Percentiles rank a stretch among this genome's conserved stretches.
Conservation (phyloP, 1,140 invertebrate genomes). For the Drosophila miranda region DNA sequence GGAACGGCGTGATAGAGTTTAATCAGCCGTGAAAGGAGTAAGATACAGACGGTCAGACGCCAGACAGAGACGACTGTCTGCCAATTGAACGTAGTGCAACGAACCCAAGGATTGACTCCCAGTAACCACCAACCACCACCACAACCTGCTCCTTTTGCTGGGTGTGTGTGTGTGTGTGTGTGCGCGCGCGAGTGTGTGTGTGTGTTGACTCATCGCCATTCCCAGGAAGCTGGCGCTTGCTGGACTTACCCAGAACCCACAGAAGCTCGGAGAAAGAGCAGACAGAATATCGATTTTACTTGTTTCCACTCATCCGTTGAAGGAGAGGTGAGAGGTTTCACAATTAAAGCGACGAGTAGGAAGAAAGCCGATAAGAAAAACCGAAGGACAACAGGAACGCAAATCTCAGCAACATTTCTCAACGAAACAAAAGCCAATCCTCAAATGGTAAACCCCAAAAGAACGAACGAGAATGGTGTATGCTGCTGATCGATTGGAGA, state of each 20-base stretch:
- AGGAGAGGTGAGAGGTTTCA: slow-evolving; percentile 1
- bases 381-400: slow-evolving; percentile 26
- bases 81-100: slow-evolving; percentile 45
- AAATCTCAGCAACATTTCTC: slow-evolving; percentile 59
- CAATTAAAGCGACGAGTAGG: no score
- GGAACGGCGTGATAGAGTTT: slow-evolving; percentile 15
- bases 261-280: slow-evolving; percentile 46
- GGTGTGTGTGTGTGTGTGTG: slow-evolving; percentile 15
- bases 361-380: slow-evolving; percentile 16
- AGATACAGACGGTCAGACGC: slow-evolving; percentile 6
- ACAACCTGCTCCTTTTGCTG: slow-evolving; percentile 9
- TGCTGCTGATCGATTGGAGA: not conserved
- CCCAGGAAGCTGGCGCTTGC: slow-evolving; percentile 48
- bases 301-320: slow-evolving; percentile 38
- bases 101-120: slow-evolving; percentile 47
- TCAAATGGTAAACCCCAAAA: slow-evolving; percentile 71
- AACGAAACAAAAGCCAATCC: slow-evolving; percentile 64
- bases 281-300: slow-evolving; percentile 71
- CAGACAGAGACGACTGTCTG: slow-evolving; percentile 18
- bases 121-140: slow-evolving; percentile 22
- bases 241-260: slow-evolving; percentile 8
- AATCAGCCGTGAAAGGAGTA: slow-evolving; percentile 6
- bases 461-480: slow-evolving; percentile 20
- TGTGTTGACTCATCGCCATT: slow-evolving; percentile 57
- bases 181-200: no score